Evolutionary conservation across 2,888 invertebrate species (phyloP), one percentile per base, ranked within the genome.

Genomic region (Diarsia dahlii): DNA sequence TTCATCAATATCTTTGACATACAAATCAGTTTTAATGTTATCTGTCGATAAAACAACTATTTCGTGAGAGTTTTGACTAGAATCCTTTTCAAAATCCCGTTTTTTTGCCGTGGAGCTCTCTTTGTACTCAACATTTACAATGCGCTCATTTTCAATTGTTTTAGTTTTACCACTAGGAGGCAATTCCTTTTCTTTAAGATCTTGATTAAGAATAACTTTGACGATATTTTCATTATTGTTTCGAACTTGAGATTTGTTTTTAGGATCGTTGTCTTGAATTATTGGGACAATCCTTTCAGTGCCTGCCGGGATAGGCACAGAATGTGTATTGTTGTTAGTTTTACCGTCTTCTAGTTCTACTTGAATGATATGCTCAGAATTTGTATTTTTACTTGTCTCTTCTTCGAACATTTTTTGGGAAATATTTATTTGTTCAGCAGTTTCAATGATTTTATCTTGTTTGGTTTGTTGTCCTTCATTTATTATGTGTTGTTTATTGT

Each of bases 21-120:
- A 94, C 74, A 96, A 90, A 89, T 94, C 90, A 6, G 95, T 95
- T 90, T 93, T 92, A 67, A 96, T 94, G 76, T 95, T 88, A 77
- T 96, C 95, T 12, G 95, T 96, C 9, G 95, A 94, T 68, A 95
- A 87, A 79, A 96, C 91, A 34, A 95, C 84, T 74, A 96, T 95
- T 92, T 96, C 96, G 85, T 96, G 94, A 46, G 80, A 71, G 63
- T 76, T 85, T 75, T 79, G 75, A 50, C 20, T 78, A 54, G 76
- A 67, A 65, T 71, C 56, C 68, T 63, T 78, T 65, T 80, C 72
- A 34, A 68, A 9, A 2, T 63, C 28, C 68, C 39, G 70, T 62
- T 77, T 62, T 75, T 52, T 72, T 52, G 71, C 75, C 13, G 56
- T 45, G 3, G 75, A 54, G 15, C 58, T 69, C 65, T 82, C 75